Percentiles rank a stretch among this genome's conserved stretches.
Evolutionary conservation across 2,113 vertebrate species (phyloP).

Genomic region (Australoheros scitulus): DNA sequence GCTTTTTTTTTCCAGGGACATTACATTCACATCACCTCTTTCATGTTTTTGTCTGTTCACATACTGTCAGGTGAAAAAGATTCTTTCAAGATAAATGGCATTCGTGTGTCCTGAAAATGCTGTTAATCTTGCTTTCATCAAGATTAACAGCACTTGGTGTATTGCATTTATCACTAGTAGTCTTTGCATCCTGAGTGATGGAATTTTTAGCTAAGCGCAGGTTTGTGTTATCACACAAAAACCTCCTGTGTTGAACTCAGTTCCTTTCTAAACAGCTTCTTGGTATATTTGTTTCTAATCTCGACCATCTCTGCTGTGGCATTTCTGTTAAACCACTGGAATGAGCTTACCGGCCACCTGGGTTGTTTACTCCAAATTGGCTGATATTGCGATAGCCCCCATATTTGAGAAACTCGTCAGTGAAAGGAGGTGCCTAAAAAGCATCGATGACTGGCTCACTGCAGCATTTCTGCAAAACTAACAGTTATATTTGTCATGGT

Average conservation of each 20-base stretch:
- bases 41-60: conserved; percentile 12
- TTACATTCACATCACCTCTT: conserved; percentile 16
- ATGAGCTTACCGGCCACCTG: not conserved
- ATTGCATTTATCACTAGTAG: conserved; percentile 34
- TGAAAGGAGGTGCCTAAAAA: not conserved
- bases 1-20: not conserved
- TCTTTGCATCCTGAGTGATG: conserved; percentile 41
- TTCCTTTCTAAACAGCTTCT: not conserved
- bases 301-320: not conserved
- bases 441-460: not conserved
- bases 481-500: not conserved
- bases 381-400: not conserved
- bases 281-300: not conserved
- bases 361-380: conserved; percentile 4
- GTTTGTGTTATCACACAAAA: conserved; percentile 34
- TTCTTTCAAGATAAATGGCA: conserved; percentile 29
- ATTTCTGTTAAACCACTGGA: conserved; percentile 10
- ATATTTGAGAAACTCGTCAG: not conserved
- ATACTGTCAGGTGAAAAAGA: conserved; percentile 16
- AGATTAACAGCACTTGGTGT: not conserved
- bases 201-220: conserved; percentile 23
- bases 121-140: conserved; percentile 29
- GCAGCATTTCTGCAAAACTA: not conserved
- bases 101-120: conserved; percentile 3
- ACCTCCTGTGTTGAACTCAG: not conserved